phyloP scores from a whole-genome alignment of 2,113 vertebrate genomes.

The Chaetodon trifascialis region DNA sequence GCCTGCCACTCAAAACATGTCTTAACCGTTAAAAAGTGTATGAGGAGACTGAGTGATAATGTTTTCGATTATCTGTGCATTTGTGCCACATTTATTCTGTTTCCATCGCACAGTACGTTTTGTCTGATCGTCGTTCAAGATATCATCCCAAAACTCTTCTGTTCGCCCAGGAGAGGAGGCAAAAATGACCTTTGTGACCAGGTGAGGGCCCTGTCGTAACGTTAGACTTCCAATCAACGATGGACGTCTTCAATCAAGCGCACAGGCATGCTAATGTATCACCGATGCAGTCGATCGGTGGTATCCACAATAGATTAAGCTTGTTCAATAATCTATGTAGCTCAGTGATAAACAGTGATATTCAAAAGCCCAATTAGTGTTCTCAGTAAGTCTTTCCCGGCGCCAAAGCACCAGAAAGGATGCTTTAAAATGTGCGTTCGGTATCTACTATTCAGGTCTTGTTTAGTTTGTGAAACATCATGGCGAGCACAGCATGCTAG shows the following conservation, averaged over 20 bases:
- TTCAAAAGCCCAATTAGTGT: neutral
- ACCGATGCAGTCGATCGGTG: slow-evolving; percentile 12
- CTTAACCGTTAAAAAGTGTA: too few relatives aligned
- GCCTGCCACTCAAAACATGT: too few relatives aligned
- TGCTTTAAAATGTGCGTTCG: neutral
- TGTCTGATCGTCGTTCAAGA: too few relatives aligned
- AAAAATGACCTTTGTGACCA: neutral
- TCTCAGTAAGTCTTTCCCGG: fast-evolving
- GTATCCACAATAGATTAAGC: neutral
- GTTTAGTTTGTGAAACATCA: slow-evolving; percentile 12
- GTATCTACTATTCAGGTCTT: slow-evolving; percentile 55
- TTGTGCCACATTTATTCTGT: too few relatives aligned
- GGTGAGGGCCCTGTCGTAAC: neutral
- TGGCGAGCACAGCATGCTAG: neutral
- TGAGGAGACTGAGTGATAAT: too few relatives aligned
- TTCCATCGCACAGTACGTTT: too few relatives aligned
- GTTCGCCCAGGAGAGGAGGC: neutral
- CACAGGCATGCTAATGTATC: slow-evolving; percentile 18
- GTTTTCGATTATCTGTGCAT: too few relatives aligned
- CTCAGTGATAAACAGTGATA: fast-evolving
- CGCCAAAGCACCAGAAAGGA: fast-evolving
- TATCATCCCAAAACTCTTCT: neutral
- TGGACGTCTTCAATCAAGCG: neutral
- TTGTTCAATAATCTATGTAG: fast-evolving
- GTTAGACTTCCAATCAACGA: too few relatives aligned